These are phyloP conservation scores for Phataginus tetradactyla DNA, from an alignment of 2,797 vertebrate species.

Conservation along the genomic window DNA sequence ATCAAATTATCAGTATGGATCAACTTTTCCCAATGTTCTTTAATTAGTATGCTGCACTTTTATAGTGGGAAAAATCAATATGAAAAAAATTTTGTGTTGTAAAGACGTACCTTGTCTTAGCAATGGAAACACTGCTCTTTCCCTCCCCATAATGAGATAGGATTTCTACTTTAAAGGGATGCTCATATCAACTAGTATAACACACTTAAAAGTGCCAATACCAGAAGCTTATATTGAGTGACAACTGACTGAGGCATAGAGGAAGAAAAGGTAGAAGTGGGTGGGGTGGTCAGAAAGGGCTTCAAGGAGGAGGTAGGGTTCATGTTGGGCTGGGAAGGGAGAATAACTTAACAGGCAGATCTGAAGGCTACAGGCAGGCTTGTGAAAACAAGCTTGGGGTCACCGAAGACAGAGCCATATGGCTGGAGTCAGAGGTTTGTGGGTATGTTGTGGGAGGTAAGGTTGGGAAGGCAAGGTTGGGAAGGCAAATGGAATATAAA, in stretches of 20 bases:
- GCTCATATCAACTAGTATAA: neutral
- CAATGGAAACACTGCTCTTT: neutral
- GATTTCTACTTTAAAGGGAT: neutral
- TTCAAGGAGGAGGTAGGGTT: neutral
- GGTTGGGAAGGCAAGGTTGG: slow-evolving; percentile 41
- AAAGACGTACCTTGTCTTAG: slow-evolving; percentile 10
- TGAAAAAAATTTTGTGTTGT: neutral
- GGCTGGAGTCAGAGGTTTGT: neutral
- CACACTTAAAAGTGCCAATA: neutral
- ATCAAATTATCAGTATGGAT: neutral
- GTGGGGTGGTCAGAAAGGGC: neutral
- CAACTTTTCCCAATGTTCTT: neutral
- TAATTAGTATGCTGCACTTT: neutral
- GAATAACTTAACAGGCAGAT: neutral
- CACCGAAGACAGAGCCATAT: neutral
- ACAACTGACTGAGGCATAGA: neutral
- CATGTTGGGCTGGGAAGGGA: neutral
- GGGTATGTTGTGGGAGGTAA: neutral
- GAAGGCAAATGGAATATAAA: neutral
- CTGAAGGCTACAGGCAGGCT: neutral
- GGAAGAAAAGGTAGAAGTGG: neutral
- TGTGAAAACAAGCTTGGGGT: neutral
- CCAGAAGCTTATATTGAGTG: neutral
- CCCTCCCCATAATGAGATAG: neutral
- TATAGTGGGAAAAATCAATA: neutral